Base-by-base conservation (phyloP, 2,797 vertebrate species). In the Myoxocephalus aenaeus region DNA sequence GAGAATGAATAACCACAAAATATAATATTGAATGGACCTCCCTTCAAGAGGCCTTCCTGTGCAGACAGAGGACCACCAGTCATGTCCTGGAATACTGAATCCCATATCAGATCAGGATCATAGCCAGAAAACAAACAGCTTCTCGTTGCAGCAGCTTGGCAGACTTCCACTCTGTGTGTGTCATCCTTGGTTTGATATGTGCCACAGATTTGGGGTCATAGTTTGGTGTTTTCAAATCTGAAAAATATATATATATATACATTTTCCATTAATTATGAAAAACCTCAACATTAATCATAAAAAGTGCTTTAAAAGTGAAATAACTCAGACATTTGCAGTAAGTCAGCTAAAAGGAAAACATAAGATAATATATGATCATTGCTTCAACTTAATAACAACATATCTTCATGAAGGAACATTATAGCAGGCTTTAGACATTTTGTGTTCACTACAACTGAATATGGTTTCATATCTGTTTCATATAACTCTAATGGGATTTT, bases 31-130 rank as follows among this genome's bases (percentile, higher is more conserved):
- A 62, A 44, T 12, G n/a, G 44, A 57, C 15, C 46, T 6, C 27
- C 25, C 32, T 61, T 53, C 22, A 59, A 20, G 34, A 73, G 58
- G 44, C 63, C 54, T 78, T 87, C 57, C n/a, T 79, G 61, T 67
- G 11, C 65, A 83, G 70, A 77, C 67, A 73, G 64, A 77, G 50
- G 78, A 87, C 80, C 84, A 91, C 73, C 81, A 81, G 61, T 78
- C 50, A 20, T 78, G 77, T 77, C 66, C 70, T 72, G 36, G 36
- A 71, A 71, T 76, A 77, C 67, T 25, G 48, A 79, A 27, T 74
- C 66, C 64, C 59, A 29, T 82, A 87, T 85, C 80, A 78, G 83
- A 91, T 92, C 64, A 81, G 46, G 58, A 78, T 75, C 78, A 15
- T 17, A 62, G 64, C 70, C 79, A 87, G 59, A 67, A 72, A 80